Conservation (phyloP, 2,113 vertebrate species). For the Psilopogon haemacephalus region DNA sequence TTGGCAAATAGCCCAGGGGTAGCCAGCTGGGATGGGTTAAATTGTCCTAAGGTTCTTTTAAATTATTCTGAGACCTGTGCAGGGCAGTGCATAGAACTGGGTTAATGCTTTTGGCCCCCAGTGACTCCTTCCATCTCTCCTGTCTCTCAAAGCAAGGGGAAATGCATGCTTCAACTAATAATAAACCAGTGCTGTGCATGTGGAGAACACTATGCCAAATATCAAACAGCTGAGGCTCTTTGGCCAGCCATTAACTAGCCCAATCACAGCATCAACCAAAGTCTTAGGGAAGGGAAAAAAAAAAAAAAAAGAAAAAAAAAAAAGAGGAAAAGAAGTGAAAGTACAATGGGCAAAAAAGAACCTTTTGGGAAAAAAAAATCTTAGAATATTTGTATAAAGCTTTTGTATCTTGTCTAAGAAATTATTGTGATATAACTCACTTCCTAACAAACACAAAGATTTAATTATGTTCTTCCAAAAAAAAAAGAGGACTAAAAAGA, state of each 20-base stretch:
- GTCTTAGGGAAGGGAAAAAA: background rate
- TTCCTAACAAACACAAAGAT: background rate
- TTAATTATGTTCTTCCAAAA: background rate
- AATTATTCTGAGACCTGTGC: background rate
- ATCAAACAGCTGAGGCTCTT: constrained; percentile 35
- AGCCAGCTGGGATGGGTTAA: constrained; percentile 37
- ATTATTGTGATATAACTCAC: background rate
- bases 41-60: background rate
- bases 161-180: constrained; percentile 12
- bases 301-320: background rate
- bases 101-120: constrained; percentile 19
- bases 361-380: background rate
- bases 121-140: constrained; percentile 1
- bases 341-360: background rate
- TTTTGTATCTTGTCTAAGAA: background rate
- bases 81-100: background rate
- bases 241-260: background rate
- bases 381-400: background rate
- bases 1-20: constrained; percentile 42
- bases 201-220: background rate
- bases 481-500: background rate
- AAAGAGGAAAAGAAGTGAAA: background rate
- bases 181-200: background rate
- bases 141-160: background rate
- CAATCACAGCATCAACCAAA: background rate